Conservation (phyloP, 2,888 invertebrate genomes). For the Ephialtes manifestator region DNA sequence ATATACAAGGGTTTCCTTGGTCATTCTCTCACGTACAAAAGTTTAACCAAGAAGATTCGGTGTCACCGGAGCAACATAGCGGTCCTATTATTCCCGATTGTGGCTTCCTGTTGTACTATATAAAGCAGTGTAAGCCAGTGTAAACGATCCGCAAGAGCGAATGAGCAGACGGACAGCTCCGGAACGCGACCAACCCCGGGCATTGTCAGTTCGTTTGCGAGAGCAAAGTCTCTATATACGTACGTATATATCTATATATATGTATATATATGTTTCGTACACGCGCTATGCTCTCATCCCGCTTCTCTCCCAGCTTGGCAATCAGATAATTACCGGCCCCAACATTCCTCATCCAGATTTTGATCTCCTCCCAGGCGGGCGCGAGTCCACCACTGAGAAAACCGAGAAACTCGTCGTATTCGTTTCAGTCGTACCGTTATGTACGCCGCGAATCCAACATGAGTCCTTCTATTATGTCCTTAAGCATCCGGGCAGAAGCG, state of each 20-base stretch:
- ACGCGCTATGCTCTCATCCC: conserved; percentile 27
- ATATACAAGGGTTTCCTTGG: not conserved
- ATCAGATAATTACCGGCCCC: conserved; percentile 64
- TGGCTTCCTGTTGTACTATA: conserved; percentile 2
- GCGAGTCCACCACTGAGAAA: conserved; percentile 26
- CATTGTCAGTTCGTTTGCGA: conserved; percentile 36
- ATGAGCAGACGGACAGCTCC: not conserved
- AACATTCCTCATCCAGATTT: conserved; percentile 66
- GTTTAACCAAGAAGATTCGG: not conserved
- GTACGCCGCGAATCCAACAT: conserved; percentile 6
- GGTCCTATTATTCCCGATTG: not conserved
- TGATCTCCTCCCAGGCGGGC: conserved; percentile 45
- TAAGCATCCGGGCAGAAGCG: conserved; percentile 2
- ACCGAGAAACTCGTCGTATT: conserved; percentile 32
- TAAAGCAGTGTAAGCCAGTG: not conserved
- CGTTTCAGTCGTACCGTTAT: conserved; percentile 32
- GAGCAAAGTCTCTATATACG: not conserved
- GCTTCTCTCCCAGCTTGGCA: conserved; percentile 36
- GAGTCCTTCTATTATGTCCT: conserved; percentile 47
- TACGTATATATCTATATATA: not conserved
- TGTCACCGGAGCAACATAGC: not conserved
- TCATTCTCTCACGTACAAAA: not conserved
- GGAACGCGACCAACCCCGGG: conserved; percentile 19
- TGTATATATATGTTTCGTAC: conserved; percentile 1
- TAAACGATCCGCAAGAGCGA: not conserved